phyloP scores from a whole-genome alignment of 2,113 vertebrate genomes.

The Meriones unguiculatus region DNA sequence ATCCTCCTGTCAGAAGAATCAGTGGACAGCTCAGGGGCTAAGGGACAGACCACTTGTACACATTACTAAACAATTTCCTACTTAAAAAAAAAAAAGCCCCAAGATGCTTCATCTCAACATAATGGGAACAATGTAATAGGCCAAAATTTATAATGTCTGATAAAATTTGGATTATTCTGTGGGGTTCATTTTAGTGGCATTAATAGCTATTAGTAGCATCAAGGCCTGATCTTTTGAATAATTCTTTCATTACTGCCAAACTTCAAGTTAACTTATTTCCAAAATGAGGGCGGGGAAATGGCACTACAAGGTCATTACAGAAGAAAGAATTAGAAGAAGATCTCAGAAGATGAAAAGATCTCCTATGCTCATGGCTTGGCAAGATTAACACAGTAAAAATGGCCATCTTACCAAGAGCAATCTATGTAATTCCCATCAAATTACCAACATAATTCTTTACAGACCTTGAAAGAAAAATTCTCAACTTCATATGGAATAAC shows the following conservation, averaged over 20 bases:
- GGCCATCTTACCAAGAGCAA: too few species aligned
- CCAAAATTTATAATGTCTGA: constrained; percentile 47
- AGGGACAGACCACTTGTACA: not conserved
- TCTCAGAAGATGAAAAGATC: too few species aligned
- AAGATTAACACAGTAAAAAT: too few species aligned
- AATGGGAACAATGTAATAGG: not conserved
- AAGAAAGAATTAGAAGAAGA: too few species aligned
- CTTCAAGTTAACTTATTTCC: constrained; percentile 33
- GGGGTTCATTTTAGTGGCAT: constrained; percentile 15
- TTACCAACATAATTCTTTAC: too few species aligned
- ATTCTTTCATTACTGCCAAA: not conserved
- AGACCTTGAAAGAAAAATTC: too few species aligned
- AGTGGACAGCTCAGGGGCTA: not conserved
- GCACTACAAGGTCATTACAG: not conserved
- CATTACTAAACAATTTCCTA: constrained; percentile 25
- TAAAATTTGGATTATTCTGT: constrained; percentile 3
- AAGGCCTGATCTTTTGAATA: not conserved
- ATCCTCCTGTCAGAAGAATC: constrained; percentile 57
- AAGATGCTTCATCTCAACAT: constrained; percentile 38
- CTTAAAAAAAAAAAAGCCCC: not conserved
- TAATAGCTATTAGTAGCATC: not conserved
- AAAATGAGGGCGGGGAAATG: not conserved
- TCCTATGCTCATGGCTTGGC: too few species aligned
- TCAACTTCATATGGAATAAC: too few species aligned
- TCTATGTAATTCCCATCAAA: too few species aligned